phyloP scores from a whole-genome alignment of 2,113 vertebrate genomes.

The Donacobius atricapilla region DNA sequence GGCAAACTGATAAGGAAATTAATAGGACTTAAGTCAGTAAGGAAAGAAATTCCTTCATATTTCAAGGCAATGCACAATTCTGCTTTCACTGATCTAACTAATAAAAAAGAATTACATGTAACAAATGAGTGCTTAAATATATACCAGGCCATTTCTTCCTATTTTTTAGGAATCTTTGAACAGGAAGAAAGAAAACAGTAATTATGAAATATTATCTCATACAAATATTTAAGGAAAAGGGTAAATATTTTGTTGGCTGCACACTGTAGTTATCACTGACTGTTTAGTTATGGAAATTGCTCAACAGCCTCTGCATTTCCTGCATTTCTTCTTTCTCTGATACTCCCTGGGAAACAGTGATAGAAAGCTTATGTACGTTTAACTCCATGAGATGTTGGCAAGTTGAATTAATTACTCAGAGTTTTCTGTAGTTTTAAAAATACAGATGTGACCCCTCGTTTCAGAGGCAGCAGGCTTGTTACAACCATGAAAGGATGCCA shows the following conservation, averaged over 20 bases:
- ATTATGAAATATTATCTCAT: background rate
- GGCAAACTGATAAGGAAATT: background rate
- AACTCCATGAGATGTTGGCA: background rate
- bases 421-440: background rate
- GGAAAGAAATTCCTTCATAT: background rate
- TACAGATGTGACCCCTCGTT: background rate
- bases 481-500: background rate
- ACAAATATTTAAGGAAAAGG: background rate
- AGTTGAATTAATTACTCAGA: background rate
- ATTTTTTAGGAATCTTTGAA: background rate
- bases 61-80: background rate
- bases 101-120: background rate
- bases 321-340: background rate
- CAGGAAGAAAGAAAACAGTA: background rate
- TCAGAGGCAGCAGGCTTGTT: background rate
- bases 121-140: background rate
- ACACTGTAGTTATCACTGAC: background rate
- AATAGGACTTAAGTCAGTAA: background rate
- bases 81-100: background rate
- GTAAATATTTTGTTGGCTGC: background rate
- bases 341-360: background rate
- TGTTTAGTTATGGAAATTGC: background rate
- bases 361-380: background rate
- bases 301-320: background rate
- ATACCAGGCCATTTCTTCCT: background rate